Evolutionary conservation across 2,888 invertebrate species (phyloP).

Genomic region (Sceliomorpha sp.): DNA sequence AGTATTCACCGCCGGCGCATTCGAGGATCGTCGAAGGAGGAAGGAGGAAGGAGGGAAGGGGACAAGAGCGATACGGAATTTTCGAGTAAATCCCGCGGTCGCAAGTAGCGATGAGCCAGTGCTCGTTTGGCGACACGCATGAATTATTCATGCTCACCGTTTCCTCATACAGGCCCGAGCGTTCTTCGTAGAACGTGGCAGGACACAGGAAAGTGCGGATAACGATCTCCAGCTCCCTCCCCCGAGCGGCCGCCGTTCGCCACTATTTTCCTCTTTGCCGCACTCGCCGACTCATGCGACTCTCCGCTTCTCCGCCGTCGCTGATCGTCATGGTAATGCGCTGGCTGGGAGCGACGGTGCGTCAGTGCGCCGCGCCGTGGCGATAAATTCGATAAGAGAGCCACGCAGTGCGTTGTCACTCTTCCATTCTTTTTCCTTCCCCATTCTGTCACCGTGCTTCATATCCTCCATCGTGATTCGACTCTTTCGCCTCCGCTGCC

Average conservation of each 20-base stretch:
- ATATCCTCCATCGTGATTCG: slow-evolving; percentile 22
- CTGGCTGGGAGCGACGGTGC: slow-evolving; percentile 66
- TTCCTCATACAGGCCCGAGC: slow-evolving; percentile 77
- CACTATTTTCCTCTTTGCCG: slow-evolving; percentile 49
- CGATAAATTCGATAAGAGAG: slow-evolving; percentile 63
- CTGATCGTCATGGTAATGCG: slow-evolving; percentile 57
- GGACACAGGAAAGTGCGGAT: slow-evolving; percentile 78
- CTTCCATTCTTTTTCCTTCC: slow-evolving; percentile 27
- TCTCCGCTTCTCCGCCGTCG: slow-evolving; percentile 34
- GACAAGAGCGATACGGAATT: slow-evolving; percentile 7
- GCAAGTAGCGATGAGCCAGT: slow-evolving; percentile 47
- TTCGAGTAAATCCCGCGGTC: slow-evolving; percentile 19
- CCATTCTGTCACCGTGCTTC: slow-evolving; percentile 42
- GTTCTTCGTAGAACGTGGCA: slow-evolving; percentile 79
- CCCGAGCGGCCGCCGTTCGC: slow-evolving; percentile 15
- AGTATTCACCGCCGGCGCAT: too few species aligned
- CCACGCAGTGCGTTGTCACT: slow-evolving; percentile 36
- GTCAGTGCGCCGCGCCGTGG: slow-evolving; percentile 65
- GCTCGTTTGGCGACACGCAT: slow-evolving; percentile 75
- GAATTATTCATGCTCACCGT: slow-evolving; percentile 77
- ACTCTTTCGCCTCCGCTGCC: too few species aligned
- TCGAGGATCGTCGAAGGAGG: too few species aligned
- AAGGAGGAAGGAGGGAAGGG: too few species aligned
- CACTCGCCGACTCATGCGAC: slow-evolving; percentile 46
- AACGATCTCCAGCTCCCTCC: slow-evolving; percentile 66